Evolutionary conservation across 2,113 vertebrate species (phyloP).

Genomic region (Notiomystis cincta): DNA sequence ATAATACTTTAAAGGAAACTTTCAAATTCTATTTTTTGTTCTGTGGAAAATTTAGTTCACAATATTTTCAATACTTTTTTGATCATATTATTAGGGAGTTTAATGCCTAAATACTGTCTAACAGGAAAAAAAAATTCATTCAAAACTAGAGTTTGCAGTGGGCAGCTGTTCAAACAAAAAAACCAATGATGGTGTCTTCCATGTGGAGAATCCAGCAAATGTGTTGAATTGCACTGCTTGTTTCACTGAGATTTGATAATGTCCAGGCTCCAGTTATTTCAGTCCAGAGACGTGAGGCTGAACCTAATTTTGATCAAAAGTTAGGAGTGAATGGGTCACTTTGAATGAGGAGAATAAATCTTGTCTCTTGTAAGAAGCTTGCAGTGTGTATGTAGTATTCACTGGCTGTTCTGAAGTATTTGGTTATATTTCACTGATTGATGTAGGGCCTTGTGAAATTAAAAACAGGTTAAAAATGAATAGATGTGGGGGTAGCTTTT

Average conservation of each 20-base stretch:
- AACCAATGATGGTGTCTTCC: neutral
- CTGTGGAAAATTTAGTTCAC: neutral
- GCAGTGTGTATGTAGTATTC: neutral
- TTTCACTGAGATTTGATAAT: neutral
- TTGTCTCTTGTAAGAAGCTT: neutral
- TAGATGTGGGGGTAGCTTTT: neutral
- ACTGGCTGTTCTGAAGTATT: neutral
- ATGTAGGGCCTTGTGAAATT: neutral
- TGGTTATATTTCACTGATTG: neutral
- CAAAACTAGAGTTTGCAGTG: neutral
- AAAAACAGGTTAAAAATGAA: neutral
- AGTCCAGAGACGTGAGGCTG: neutral
- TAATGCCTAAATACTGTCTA: neutral
- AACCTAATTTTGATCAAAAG: neutral
- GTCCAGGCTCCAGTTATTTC: neutral
- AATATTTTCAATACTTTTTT: neutral
- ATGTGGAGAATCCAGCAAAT: neutral
- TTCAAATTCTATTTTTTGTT: accelerated
- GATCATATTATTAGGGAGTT: neutral
- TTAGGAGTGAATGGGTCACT: neutral
- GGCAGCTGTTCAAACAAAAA: neutral
- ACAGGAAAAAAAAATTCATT: neutral
- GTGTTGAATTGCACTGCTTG: neutral
- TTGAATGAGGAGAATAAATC: neutral
- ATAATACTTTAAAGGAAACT: neutral